Evolutionary conservation across 2,888 invertebrate genomes (phyloP).

Genomic region (Pycnomerus fuliginosus): DNA sequence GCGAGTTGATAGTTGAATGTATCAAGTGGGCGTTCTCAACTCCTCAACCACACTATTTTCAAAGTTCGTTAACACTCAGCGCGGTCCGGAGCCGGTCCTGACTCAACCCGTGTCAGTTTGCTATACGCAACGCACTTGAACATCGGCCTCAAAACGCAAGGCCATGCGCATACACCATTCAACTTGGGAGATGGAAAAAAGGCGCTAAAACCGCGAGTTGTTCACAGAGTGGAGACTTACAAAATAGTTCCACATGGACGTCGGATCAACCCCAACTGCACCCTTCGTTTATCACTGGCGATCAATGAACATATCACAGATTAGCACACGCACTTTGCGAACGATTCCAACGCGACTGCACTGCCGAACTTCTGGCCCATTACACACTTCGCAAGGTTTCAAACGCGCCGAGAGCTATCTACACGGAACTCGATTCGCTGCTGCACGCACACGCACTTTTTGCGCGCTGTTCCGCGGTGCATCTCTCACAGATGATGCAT

Average conservation of each 20-base stretch:
- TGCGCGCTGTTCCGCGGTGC: conserved; percentile 10
- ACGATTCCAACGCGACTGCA: conserved; percentile 26
- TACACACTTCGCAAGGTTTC: conserved; percentile 23
- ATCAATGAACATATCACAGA: conserved; percentile 16
- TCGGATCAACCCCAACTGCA: too few species aligned
- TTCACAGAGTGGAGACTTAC: too few species aligned
- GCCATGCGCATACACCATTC: conserved; percentile 30
- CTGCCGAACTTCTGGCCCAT: conserved; percentile 7
- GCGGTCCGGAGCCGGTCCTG: conserved; percentile 24
- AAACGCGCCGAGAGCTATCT: conserved; percentile 13
- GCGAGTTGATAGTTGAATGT: too few species aligned
- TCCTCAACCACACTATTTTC: conserved; percentile 2
- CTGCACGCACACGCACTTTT: conserved; percentile 11
- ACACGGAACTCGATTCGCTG: conserved; percentile 17
- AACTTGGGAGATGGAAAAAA: too few species aligned
- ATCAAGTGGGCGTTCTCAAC: not conserved
- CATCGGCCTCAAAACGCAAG: conserved; percentile 37
- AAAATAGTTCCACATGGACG: too few species aligned
- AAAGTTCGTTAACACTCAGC: conserved; percentile 18
- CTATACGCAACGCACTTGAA: conserved; percentile 19
- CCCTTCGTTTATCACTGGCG: too few species aligned
- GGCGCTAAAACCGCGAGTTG: too few species aligned
- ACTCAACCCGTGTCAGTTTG: conserved; percentile 29
- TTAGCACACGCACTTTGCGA: conserved; percentile 31
- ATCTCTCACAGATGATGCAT: conserved; percentile 15